These are phyloP conservation scores for Drosophila meridionalis DNA, from an alignment of 2,888 invertebrate genomes.

Conservation along the genomic window DNA sequence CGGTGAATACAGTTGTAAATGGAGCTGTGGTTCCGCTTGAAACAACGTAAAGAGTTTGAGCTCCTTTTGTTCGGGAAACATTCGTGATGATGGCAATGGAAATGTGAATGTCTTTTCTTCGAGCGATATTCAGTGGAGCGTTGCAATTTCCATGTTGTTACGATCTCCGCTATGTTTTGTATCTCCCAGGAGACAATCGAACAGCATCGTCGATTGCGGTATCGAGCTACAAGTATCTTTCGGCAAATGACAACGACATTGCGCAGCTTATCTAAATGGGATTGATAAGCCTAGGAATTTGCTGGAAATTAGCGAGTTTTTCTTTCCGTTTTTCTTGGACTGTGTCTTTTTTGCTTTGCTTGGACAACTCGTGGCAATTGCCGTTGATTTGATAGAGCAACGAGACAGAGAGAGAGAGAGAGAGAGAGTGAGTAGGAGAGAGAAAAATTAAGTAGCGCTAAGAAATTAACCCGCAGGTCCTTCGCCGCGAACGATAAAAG, in stretches of 20 bases:
- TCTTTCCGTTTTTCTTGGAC: not conserved
- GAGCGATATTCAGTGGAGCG: conserved; percentile 66
- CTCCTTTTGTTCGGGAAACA: conserved; percentile 6
- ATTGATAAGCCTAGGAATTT: conserved; percentile 56
- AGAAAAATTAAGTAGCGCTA: conserved; percentile 77
- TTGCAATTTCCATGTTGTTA: conserved; percentile 30
- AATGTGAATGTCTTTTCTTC: conserved; percentile 53
- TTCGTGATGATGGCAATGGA: conserved; percentile 43
- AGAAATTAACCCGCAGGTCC: conserved; percentile 81
- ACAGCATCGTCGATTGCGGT: conserved; percentile 16
- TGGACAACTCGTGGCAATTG: conserved; percentile 3
- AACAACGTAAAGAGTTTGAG: conserved; percentile 4
- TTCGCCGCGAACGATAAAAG: conserved; percentile 66
- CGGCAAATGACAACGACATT: conserved; percentile 12
- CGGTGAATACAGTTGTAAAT: not conserved
- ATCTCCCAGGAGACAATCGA: conserved; percentile 8
- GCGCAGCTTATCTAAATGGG: conserved; percentile 29
- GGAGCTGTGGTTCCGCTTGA: conserved; percentile 21
- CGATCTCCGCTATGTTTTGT: conserved; percentile 15
- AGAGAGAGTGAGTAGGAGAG: not conserved
- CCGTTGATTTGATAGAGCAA: conserved; percentile 1
- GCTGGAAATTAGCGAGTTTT: conserved; percentile 37
- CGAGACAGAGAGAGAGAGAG: not conserved
- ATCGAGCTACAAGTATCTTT: conserved; percentile 21
- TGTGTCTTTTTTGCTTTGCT: not conserved